Conservation (phyloP, 1,140 invertebrate species). For the Dinoponera quadriceps region DNA sequence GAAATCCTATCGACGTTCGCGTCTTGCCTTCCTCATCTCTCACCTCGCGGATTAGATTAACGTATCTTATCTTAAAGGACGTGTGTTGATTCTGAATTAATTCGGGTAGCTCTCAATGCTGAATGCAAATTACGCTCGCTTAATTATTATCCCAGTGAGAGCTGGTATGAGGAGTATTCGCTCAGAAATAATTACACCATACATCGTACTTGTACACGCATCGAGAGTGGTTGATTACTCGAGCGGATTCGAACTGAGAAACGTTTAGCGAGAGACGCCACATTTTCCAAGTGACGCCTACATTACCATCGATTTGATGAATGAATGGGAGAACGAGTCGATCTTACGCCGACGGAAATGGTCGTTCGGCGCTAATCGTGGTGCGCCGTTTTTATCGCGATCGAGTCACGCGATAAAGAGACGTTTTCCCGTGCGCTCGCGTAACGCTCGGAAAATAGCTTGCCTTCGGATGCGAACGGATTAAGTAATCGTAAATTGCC, state of each 20-base stretch:
- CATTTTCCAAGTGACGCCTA: background rate
- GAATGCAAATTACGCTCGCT: too few species aligned
- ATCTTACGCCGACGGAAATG: constrained; percentile 20
- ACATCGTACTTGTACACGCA: too few species aligned
- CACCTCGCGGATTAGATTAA: background rate
- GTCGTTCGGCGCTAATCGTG: constrained; percentile 14
- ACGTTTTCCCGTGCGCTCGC: constrained; percentile 44
- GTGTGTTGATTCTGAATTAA: background rate
- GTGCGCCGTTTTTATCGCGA: constrained; percentile 35
- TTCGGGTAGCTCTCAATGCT: too few species aligned
- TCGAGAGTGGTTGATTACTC: too few species aligned
- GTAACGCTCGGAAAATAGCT: constrained; percentile 48
- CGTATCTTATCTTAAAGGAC: background rate
- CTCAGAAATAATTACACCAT: too few species aligned
- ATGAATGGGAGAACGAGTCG: background rate
- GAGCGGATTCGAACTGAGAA: too few species aligned
- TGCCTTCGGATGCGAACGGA: constrained; percentile 39
- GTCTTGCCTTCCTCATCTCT: background rate
- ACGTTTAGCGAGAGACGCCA: too few species aligned
- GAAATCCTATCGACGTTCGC: background rate
- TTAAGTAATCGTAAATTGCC: constrained; percentile 52
- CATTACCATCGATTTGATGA: background rate
- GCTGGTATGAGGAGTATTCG: too few species aligned
- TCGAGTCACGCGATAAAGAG: constrained; percentile 39
- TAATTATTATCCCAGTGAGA: too few species aligned